Conservation (phyloP, 2,888 invertebrate genomes). For the Sarcophaga variegata region DNA sequence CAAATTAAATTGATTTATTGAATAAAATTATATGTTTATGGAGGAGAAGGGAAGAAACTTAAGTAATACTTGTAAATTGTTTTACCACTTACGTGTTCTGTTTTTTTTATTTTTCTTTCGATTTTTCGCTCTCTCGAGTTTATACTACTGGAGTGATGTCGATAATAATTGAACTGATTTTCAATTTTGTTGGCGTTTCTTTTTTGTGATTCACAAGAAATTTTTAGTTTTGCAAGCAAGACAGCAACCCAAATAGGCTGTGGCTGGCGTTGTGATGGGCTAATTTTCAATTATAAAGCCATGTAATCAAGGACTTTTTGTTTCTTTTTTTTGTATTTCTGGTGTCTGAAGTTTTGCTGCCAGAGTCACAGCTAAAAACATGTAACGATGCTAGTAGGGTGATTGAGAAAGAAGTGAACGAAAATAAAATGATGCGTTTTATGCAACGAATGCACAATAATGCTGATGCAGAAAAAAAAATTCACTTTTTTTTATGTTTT, state of each 20-base stretch:
- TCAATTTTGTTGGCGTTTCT: conserved; percentile 3
- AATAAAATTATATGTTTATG: conserved; percentile 67
- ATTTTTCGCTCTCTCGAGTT: background rate
- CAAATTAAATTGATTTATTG: conserved; percentile 68
- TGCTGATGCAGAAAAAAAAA: conserved; percentile 43
- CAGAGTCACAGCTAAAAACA: conserved; percentile 24
- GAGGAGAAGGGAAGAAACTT: conserved; percentile 45
- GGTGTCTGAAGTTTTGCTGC: background rate
- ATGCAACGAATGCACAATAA: background rate
- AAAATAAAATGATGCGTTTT: background rate
- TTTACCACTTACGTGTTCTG: conserved; percentile 65
- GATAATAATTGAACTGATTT: conserved; percentile 42
- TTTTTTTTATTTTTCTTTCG: conserved; percentile 22
- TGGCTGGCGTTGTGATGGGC: conserved; percentile 47
- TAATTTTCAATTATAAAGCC: conserved; percentile 72
- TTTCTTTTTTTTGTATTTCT: background rate
- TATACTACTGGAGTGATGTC: background rate
- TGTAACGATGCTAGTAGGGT: conserved; percentile 49
- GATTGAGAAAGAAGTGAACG: background rate
- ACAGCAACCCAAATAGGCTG: conserved; percentile 4
- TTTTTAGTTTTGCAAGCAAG: background rate
- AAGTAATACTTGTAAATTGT: conserved; percentile 68
- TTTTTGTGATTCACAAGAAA: conserved; percentile 18
- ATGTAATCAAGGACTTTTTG: conserved; percentile 69
- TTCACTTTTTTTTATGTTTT: conserved; percentile 5